Evolutionary conservation across 2,888 invertebrate species (phyloP).

Genomic region (Eueremaeus valkanovi): DNA sequence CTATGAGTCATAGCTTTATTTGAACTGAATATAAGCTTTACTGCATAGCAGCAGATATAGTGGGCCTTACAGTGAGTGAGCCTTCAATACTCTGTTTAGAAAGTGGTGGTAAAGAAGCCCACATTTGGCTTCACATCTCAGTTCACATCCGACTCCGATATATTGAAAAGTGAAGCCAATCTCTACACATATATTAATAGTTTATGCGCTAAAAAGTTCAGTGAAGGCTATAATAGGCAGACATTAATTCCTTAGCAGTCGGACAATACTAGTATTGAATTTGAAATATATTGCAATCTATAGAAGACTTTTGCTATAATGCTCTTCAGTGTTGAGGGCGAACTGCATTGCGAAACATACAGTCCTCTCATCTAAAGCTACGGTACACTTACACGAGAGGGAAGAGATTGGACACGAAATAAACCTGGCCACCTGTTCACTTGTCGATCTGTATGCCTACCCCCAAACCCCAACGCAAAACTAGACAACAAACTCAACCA

Average conservation of each 20-base stretch:
- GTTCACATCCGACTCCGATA: not conserved
- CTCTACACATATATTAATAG: not conserved
- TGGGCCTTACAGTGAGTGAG: not conserved
- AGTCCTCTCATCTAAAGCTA: not conserved
- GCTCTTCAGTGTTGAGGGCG: not conserved
- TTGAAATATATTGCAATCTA: not conserved
- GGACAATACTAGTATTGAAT: constrained; percentile 2
- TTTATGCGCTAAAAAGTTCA: not conserved
- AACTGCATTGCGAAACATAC: constrained; percentile 9
- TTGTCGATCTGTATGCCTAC: not conserved
- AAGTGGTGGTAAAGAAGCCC: constrained; percentile 6
- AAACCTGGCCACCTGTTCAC: constrained; percentile 22
- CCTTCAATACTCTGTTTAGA: not conserved
- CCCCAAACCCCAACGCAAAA: not conserved
- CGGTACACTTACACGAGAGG: not conserved
- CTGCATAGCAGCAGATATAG: not conserved
- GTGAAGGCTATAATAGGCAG: not conserved
- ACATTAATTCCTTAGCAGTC: not conserved
- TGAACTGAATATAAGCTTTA: not conserved
- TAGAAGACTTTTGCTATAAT: not conserved
- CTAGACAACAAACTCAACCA: not conserved
- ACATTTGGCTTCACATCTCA: too few relatives aligned
- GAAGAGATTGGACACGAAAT: not conserved
- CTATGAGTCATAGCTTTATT: not conserved
- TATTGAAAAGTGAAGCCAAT: not conserved